Conservation (phyloP, 2,888 invertebrate genomes). For the Drosophila mayaguana region DNA sequence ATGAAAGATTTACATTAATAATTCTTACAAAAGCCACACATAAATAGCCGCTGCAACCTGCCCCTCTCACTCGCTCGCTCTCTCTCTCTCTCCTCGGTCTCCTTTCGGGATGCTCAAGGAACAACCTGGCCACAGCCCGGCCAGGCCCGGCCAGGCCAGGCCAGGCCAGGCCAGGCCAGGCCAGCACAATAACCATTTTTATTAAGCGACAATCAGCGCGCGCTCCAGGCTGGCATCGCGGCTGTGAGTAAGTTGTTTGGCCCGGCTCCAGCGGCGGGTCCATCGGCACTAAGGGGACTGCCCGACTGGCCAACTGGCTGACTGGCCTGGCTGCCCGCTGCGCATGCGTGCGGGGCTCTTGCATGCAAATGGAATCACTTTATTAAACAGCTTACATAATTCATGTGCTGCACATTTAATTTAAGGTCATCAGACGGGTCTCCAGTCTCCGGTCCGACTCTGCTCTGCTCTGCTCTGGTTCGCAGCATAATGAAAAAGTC, state of each 20-base stretch:
- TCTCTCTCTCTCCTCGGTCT: neutral
- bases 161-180: constrained; percentile 42
- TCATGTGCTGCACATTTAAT: constrained; percentile 83
- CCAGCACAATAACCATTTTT: constrained; percentile 80
- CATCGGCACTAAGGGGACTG: constrained; percentile 26
- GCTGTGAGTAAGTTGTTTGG: constrained; percentile 50
- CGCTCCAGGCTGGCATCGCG: constrained; percentile 46
- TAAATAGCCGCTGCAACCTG: constrained; percentile 75
- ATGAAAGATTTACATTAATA: constrained; percentile 83
- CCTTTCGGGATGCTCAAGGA: neutral
- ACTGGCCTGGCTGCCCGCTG: constrained; percentile 57
- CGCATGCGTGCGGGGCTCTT: constrained; percentile 79
- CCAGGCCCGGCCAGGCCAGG: constrained; percentile 6
- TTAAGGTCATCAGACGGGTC: constrained; percentile 78
- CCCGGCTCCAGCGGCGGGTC: constrained; percentile 31
- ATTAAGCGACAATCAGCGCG: constrained; percentile 81
- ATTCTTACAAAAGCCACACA: constrained; percentile 82
- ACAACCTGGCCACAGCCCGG: neutral
- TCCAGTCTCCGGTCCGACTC: constrained; percentile 11
- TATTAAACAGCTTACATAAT: constrained; percentile 84
- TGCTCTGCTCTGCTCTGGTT: constrained; percentile 25
- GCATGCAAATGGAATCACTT: constrained; percentile 83
- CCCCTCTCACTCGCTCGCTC: neutral
- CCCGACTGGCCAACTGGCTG: constrained; percentile 47
- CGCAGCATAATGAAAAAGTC: constrained; percentile 78